Evolutionary conservation across 2,113 vertebrate species (phyloP), one percentile per base, ranked within the genome.

Genomic region (Ellobius talpinus): DNA sequence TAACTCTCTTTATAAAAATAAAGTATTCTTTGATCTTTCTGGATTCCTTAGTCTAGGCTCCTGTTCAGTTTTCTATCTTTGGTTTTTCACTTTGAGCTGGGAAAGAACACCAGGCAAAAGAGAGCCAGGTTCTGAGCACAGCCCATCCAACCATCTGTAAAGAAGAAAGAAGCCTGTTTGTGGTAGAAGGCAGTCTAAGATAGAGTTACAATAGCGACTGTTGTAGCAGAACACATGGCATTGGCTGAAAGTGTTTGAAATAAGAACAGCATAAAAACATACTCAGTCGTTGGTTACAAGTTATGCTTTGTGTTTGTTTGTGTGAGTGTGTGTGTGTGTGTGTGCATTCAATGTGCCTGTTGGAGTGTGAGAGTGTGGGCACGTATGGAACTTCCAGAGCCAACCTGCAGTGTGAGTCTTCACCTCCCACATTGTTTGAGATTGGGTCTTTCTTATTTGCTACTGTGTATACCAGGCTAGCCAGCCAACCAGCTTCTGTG

Each of bases 211-310:
- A 42, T 55, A 72, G n/a, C 70, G 13, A 85, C 14, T 33, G 72
- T 31, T 45, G 42, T 11, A 45, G 45, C n/a, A 50, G 31, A 90
- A 11, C 84, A 14, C 36, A 33, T 5, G 36, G 45, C 89, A 55
- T 81, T 85, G 50, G 72, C 66, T 93, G 61, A 88, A 68, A 84
- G 82, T 79, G 88, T 92, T 74, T 74, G 70, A 96, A 95, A 74
- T 68, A 81, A 73, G 70, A 70, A 92, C 88, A 81, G 74, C 58
- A 14, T 58, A 68, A 93, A 61, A 82, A 91, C 65, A 81, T 50
- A 63, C 26, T 72, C 3, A 9, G 16, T 55, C 19, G 14, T 70
- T 91, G 73, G n/a, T 73, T 55, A 73, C 63, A 42, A 84, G 68
- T 66, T 4, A 33, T 65, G 63, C 47, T 86, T 65, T 66, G 39